These are phyloP conservation scores for Sciurus vulgaris DNA, from an alignment of 2,797 vertebrate species.

Conservation along the genomic window DNA sequence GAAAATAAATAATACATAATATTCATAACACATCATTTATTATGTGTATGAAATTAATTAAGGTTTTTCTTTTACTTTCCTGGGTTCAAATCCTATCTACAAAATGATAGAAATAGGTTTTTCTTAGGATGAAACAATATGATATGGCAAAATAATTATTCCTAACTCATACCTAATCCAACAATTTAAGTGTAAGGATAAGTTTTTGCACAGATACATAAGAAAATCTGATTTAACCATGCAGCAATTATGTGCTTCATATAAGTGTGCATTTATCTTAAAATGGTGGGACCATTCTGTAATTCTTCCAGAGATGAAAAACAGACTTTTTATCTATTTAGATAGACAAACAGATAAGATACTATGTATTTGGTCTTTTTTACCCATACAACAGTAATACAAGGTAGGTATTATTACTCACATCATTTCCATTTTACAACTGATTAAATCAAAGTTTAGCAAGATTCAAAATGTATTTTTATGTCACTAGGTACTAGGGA, in stretches of 20 bases:
- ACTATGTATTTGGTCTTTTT: neutral
- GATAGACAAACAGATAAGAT: neutral
- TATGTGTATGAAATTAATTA: neutral
- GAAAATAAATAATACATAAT: conserved; percentile 19
- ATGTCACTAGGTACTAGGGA: neutral
- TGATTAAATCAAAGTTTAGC: neutral
- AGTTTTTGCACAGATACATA: neutral
- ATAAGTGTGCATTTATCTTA: neutral
- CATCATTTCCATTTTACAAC: neutral
- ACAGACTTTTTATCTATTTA: neutral
- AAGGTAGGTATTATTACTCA: neutral
- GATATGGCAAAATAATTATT: neutral
- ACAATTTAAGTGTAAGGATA: conserved; percentile 39
- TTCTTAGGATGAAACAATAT: neutral
- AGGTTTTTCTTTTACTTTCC: neutral
- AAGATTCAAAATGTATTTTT: neutral
- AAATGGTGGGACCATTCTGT: neutral
- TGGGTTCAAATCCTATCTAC: neutral
- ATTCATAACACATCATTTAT: neutral
- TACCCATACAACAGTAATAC: neutral
- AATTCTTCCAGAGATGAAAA: neutral
- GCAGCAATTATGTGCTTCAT: neutral
- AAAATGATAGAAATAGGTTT: conserved; percentile 46
- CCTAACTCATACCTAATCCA: neutral
- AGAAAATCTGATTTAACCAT: neutral